Percentiles rank a stretch among this genome's conserved stretches.
Evolutionary conservation across 2,888 invertebrate species (phyloP).

Genomic region (Suillia variegata): DNA sequence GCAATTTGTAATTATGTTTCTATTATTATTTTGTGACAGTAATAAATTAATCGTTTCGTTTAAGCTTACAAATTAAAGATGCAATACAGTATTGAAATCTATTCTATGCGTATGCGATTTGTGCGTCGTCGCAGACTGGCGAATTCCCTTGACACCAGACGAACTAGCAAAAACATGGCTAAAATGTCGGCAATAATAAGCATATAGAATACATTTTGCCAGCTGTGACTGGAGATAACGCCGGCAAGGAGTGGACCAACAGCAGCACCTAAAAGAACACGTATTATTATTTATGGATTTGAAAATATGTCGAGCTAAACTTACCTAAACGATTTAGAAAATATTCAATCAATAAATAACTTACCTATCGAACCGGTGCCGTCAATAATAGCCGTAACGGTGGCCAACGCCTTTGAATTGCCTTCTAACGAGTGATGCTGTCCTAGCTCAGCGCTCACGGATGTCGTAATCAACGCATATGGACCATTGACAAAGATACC

Average conservation of each 20-base stretch:
- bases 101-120: slow-evolving; percentile 54
- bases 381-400: slow-evolving; percentile 97
- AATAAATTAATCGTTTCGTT: too few relatives aligned
- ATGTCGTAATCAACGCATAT: slow-evolving; percentile 94
- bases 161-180: slow-evolving; percentile 73
- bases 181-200: slow-evolving; percentile 80
- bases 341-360: too few relatives aligned
- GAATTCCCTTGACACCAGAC: slow-evolving; percentile 64
- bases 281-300: not conserved
- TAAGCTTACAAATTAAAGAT: too few relatives aligned
- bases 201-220: slow-evolving; percentile 91
- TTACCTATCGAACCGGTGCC: slow-evolving; percentile 76
- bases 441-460: slow-evolving; percentile 91
- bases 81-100: too few relatives aligned
- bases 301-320: not conserved
- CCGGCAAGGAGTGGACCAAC: slow-evolving; percentile 90
- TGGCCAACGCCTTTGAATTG: slow-evolving; percentile 88
- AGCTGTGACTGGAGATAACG: slow-evolving; percentile 74
- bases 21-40: too few relatives aligned
- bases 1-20: too few relatives aligned
- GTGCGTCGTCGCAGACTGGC: slow-evolving; percentile 44
- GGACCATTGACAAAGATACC: slow-evolving; percentile 94
- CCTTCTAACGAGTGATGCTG: slow-evolving; percentile 84
- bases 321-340: not conserved
- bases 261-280: slow-evolving; percentile 74